A percentile compares a stretch with the other conserved stretches of the same genome.
These are phyloP conservation scores for Otis tarda DNA, from an alignment of 2,113 vertebrate genomes.

Conservation along the genomic window DNA sequence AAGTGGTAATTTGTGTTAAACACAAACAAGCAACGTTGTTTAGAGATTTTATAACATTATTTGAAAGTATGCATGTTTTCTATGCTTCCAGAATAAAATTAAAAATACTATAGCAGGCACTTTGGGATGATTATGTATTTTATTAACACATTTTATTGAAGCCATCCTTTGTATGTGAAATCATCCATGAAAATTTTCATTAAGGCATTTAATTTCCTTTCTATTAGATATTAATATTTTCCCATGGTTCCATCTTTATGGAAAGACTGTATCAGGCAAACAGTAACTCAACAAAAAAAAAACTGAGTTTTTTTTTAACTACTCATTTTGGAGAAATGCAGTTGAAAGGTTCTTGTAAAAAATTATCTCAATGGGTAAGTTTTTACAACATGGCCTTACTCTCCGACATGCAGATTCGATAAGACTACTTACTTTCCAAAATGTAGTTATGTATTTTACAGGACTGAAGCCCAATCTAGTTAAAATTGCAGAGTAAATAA, in stretches of 20 bases:
- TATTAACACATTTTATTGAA: background rate
- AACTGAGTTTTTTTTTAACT: background rate
- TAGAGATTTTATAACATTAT: background rate
- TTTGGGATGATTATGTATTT: background rate
- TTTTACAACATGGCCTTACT: background rate
- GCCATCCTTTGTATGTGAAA: background rate
- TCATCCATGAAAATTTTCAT: background rate
- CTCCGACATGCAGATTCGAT: background rate
- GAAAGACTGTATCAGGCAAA: background rate
- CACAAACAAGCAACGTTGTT: background rate
- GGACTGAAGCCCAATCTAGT: background rate
- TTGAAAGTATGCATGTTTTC: background rate
- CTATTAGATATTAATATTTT: background rate
- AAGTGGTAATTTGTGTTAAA: background rate
- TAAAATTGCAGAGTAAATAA: background rate
- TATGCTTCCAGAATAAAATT: background rate
- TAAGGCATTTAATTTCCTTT: background rate
- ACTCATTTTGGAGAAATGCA: background rate
- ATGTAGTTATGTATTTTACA: background rate
- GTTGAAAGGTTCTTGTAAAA: background rate
- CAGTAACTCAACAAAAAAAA: background rate
- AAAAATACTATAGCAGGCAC: background rate
- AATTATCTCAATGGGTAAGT: background rate
- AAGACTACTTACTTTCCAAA: background rate
- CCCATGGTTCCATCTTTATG: background rate